phyloP scores from a whole-genome alignment of 2,888 invertebrate genomes.

The Incurvaria masculella region DNA sequence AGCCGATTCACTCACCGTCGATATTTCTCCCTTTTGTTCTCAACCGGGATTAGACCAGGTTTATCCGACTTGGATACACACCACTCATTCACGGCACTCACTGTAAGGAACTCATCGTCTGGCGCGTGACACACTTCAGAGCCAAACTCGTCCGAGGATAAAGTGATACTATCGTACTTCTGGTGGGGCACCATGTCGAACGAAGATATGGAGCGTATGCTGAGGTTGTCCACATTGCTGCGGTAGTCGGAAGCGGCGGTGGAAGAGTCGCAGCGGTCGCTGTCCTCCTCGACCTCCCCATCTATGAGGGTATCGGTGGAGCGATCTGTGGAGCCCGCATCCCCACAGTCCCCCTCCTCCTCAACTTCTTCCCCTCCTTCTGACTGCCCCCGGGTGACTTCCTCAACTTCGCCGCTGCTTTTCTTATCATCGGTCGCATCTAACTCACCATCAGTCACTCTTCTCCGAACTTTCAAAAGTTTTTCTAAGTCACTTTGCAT shows the following conservation, averaged over 20 bases:
- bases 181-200: conserved; percentile 51
- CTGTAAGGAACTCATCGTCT: conserved; percentile 45
- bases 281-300: conserved; percentile 29
- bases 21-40: conserved; percentile 53
- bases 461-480: conserved; percentile 35
- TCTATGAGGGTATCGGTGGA: conserved; percentile 49
- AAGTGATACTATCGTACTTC: conserved; percentile 50
- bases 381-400: conserved; percentile 28
- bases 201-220: conserved; percentile 50
- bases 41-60: conserved; percentile 42
- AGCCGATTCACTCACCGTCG: conserved; percentile 35
- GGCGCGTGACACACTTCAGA: conserved; percentile 50
- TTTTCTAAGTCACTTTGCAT: conserved; percentile 47
- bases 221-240: conserved; percentile 50
- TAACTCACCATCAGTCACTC: conserved; percentile 28
- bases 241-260: conserved; percentile 36
- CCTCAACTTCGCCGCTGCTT: conserved; percentile 30
- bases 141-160: conserved; percentile 51
- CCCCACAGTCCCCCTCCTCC: conserved; percentile 29
- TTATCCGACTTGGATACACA: conserved; percentile 43
- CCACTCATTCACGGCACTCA: conserved; percentile 54
- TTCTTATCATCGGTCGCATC: conserved; percentile 21
- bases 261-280: conserved; percentile 36
- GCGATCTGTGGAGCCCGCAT: conserved; percentile 43
- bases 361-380: conserved; percentile 24